Conservation (phyloP, 2,797 vertebrate species). For the Acanthurus leucopareius region DNA sequence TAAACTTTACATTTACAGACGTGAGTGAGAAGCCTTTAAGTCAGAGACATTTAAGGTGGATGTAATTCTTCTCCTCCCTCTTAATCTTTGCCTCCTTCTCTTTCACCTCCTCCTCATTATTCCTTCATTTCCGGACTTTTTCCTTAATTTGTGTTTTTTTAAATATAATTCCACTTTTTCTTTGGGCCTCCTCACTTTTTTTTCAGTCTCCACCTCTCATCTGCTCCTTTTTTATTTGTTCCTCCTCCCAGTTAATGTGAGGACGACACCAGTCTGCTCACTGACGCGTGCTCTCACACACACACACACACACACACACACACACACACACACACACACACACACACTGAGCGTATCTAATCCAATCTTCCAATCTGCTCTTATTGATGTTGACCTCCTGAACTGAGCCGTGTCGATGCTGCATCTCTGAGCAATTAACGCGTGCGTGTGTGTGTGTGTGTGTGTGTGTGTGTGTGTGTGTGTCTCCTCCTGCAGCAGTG, state of each 20-base stretch:
- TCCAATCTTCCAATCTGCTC: slow-evolving; percentile 81
- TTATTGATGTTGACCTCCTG: slow-evolving; percentile 82
- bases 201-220: slow-evolving; percentile 1
- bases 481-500: slow-evolving; percentile 39
- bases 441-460: slow-evolving; percentile 26
- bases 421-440: slow-evolving; percentile 77
- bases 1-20: too few relatives aligned
- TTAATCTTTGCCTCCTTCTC: too few relatives aligned
- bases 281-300: slow-evolving; percentile 4
- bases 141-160: background rate
- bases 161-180: background rate
- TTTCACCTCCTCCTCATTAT: background rate
- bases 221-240: slow-evolving; percentile 11
- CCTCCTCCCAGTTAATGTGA: slow-evolving; percentile 31
- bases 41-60: too few relatives aligned
- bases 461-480: slow-evolving; percentile 54
- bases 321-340: slow-evolving; percentile 41
- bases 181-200: background rate
- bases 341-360: slow-evolving; percentile 64
- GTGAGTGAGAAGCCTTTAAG: too few relatives aligned
- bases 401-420: slow-evolving; percentile 68
- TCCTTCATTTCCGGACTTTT: background rate
- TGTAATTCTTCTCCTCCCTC: too few relatives aligned
- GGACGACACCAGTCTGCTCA: slow-evolving; percentile 45
- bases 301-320: slow-evolving; percentile 36